A percentile compares a stretch with the other conserved stretches of the same genome.
These are phyloP conservation scores for Gnatocerus cornutus DNA, from an alignment of 2,888 invertebrate genomes.

Conservation along the genomic window DNA sequence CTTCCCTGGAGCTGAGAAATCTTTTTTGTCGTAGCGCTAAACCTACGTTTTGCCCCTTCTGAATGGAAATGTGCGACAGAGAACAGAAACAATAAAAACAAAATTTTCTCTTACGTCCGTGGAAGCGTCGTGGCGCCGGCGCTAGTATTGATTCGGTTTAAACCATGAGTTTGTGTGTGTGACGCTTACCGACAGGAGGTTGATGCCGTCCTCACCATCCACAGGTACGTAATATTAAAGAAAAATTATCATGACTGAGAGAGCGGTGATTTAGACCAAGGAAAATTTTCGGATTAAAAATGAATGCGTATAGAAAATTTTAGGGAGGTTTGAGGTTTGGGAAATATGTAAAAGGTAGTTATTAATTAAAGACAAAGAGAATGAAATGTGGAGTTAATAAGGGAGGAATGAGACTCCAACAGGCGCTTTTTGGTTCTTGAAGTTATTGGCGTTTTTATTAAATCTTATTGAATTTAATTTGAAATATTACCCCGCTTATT, in stretches of 20 bases:
- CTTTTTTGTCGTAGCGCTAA: not conserved
- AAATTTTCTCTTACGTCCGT: constrained; percentile 36
- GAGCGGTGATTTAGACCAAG: too few species aligned
- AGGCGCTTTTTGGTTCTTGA: not conserved
- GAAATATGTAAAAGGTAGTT: too few species aligned
- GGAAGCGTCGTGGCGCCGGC: constrained; percentile 62
- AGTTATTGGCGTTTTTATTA: constrained; percentile 5
- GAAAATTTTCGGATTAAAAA: too few species aligned
- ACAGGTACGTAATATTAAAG: constrained; percentile 63
- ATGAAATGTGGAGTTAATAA: too few species aligned
- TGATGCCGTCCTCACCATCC: constrained; percentile 61
- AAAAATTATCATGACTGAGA: constrained; percentile 14
- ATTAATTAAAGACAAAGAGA: too few species aligned
- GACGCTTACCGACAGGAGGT: constrained; percentile 62
- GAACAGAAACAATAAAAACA: constrained; percentile 45
- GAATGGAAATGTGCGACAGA: constrained; percentile 29
- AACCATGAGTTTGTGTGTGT: constrained; percentile 66
- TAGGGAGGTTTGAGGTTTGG: not conserved
- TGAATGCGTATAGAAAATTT: not conserved
- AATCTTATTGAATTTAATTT: constrained; percentile 17
- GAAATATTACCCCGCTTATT: constrained; percentile 1
- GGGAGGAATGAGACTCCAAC: too few species aligned
- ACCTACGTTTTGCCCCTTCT: constrained; percentile 1
- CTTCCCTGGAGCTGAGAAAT: not conserved
- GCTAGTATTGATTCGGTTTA: constrained; percentile 67